These are phyloP conservation scores for Catharus fuscescens DNA, from an alignment of 2,113 vertebrate genomes.

Conservation along the genomic window DNA sequence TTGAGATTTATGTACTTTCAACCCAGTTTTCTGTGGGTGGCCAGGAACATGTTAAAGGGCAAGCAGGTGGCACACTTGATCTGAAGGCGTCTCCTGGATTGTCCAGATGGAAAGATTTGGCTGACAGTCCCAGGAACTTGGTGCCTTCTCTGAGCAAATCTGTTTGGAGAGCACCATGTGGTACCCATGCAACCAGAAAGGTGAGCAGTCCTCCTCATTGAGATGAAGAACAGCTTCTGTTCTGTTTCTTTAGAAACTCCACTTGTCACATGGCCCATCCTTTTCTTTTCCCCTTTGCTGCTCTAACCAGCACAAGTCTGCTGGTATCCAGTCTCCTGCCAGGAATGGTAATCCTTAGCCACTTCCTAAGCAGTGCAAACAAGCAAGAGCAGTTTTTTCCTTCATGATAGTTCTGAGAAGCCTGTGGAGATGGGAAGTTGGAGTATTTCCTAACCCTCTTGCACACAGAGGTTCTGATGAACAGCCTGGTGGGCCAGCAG, in stretches of 20 bases:
- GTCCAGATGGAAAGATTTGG: constrained; percentile 55
- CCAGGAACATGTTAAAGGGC: constrained; percentile 13
- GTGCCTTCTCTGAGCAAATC: neutral
- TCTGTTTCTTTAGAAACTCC: neutral
- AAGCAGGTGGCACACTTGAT: constrained; percentile 10
- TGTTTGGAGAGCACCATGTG: neutral
- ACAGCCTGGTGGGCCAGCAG: neutral
- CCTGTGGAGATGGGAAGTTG: neutral
- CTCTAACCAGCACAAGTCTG: neutral
- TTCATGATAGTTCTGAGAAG: neutral
- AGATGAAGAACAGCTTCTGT: neutral
- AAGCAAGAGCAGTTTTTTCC: neutral
- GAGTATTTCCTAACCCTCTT: neutral
- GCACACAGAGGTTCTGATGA: neutral
- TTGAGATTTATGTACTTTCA: constrained; percentile 6
- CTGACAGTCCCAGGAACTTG: neutral
- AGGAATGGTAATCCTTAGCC: neutral
- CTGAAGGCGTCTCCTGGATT: constrained; percentile 35
- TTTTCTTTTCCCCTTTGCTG: neutral
- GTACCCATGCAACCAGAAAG: neutral
- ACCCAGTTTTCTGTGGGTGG: constrained; percentile 4
- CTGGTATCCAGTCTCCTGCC: neutral
- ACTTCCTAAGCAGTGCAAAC: neutral
- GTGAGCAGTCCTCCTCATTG: neutral
- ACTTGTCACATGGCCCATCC: neutral